These are phyloP conservation scores for Lacerta bilineata DNA, from an alignment of 2,797 vertebrate species.

Conservation along the genomic window DNA sequence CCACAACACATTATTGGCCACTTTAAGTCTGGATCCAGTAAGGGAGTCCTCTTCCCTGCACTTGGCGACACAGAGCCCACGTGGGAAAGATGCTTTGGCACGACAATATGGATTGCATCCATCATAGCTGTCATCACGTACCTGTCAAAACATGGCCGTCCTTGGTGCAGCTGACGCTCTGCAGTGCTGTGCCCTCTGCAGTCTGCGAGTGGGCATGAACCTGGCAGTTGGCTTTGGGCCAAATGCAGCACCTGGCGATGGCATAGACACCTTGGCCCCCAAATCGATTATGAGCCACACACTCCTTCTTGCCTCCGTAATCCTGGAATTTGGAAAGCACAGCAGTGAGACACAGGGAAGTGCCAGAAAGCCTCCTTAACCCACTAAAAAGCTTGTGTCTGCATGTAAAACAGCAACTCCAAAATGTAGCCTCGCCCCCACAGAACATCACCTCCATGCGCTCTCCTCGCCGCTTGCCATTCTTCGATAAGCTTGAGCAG, in stretches of 20 bases:
- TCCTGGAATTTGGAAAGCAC: slow-evolving; percentile 72
- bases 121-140: slow-evolving; percentile 52
- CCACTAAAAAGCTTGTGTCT: neutral
- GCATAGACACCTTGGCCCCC: slow-evolving; percentile 82
- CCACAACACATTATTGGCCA: neutral
- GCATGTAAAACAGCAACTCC: neutral
- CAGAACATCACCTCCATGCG: slow-evolving; percentile 79
- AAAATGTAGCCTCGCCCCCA: neutral
- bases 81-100: neutral
- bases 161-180: slow-evolving; percentile 71
- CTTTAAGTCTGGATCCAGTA: neutral
- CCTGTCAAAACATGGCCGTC: slow-evolving; percentile 83
- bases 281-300: slow-evolving; percentile 79
- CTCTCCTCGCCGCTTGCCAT: slow-evolving; percentile 80
- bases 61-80: neutral
- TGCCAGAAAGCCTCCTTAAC: neutral
- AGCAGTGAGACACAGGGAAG: neutral
- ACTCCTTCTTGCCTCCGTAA: slow-evolving; percentile 76
- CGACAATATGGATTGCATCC: neutral
- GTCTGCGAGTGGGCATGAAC: slow-evolving; percentile 50
- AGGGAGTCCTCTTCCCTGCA: neutral
- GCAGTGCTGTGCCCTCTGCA: slow-evolving; percentile 32
- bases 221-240: slow-evolving; percentile 78
- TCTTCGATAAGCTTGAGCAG: slow-evolving; percentile 86
- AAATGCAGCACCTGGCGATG: slow-evolving; percentile 87